phyloP scores from a whole-genome alignment of 2,113 vertebrate genomes.

The Montifringilla adamsi region DNA sequence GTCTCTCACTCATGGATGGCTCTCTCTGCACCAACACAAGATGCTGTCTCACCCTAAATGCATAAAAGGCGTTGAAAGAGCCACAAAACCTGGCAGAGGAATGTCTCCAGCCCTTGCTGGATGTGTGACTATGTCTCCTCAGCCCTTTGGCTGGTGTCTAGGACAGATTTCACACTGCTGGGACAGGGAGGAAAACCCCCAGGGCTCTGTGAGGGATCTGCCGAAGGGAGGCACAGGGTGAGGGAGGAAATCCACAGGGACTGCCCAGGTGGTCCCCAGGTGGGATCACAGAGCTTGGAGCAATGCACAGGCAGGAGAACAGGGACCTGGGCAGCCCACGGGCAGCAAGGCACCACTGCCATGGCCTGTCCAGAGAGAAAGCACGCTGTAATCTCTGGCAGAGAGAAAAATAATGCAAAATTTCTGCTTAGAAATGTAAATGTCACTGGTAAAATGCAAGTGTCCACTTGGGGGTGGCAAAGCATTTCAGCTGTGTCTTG shows the following conservation, averaged over 20 bases:
- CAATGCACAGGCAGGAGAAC: neutral
- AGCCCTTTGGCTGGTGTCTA: neutral
- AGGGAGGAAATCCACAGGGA: neutral
- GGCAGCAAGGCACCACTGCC: neutral
- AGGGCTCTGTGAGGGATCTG: neutral
- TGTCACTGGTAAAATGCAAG: neutral
- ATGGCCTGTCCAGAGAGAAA: neutral
- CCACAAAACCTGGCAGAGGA: neutral
- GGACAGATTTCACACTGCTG: neutral
- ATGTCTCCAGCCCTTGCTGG: neutral
- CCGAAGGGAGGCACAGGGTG: neutral
- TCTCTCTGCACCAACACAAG: neutral
- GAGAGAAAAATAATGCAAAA: neutral
- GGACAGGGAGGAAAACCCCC: neutral
- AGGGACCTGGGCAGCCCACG: neutral
- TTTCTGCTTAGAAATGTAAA: neutral
- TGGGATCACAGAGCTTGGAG: neutral
- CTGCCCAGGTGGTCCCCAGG: neutral
- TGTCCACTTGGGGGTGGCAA: slow-evolving; percentile 72
- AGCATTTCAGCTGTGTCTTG: slow-evolving; percentile 46
- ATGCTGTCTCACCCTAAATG: neutral
- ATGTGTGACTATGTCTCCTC: neutral
- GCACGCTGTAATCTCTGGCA: neutral
- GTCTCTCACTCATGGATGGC: no score
- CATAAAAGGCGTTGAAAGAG: neutral